Conservation (phyloP, 2,888 invertebrate species). For the Neoitamus cyanurus region DNA sequence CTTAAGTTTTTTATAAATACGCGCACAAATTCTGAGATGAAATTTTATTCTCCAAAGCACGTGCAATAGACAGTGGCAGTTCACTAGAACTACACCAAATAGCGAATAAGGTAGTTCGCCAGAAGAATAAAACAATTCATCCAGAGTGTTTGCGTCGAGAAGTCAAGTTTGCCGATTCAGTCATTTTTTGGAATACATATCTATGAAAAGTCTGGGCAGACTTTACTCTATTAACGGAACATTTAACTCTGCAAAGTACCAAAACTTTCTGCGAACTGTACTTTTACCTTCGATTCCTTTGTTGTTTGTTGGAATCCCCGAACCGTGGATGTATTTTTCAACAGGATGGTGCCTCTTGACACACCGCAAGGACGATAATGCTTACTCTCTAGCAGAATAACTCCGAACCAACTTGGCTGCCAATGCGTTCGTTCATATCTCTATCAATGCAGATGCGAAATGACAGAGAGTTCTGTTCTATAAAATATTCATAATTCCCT, state of each 20-base stretch:
- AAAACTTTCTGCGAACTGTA: no score
- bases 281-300: no score
- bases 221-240: neutral
- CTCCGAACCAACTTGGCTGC: no score
- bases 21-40: no score
- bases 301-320: no score
- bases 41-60: no score
- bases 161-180: neutral
- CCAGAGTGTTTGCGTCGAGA: neutral
- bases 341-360: neutral
- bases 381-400: neutral
- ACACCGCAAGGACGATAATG: neutral
- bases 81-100: neutral
- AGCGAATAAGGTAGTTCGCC: neutral
- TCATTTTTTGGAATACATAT: neutral
- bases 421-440: no score
- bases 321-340: neutral
- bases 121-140: neutral
- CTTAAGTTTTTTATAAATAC: no score
- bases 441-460: no score
- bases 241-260: no score
- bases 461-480: no score
- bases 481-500: no score
- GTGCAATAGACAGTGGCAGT: neutral
- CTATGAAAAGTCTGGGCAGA: neutral